Conservation (phyloP, 2,113 vertebrate genomes). For the Nematolebias whitei region DNA sequence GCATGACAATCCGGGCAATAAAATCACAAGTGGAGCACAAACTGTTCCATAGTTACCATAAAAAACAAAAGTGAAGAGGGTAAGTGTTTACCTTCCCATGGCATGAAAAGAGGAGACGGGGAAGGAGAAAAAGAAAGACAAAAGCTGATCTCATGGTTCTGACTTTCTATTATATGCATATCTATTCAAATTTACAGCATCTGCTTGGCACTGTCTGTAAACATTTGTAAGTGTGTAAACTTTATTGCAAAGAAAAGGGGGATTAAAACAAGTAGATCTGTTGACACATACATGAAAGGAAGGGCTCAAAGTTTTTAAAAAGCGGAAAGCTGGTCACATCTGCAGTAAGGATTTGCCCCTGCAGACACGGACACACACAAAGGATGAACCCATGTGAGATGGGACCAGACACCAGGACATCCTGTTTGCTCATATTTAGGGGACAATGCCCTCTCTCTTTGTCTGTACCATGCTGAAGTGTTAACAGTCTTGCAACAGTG, state of each 20-base stretch:
- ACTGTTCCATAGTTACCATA: slow-evolving; percentile 76
- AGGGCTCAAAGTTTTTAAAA: slow-evolving; percentile 35
- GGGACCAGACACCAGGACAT: slow-evolving; percentile 79
- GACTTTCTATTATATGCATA: slow-evolving; percentile 15
- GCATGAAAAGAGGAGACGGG: slow-evolving; percentile 67
- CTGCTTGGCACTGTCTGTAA: slow-evolving; percentile 22
- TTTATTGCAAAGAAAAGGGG: slow-evolving; percentile 47
- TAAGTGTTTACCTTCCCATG: slow-evolving; percentile 81
- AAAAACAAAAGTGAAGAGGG: slow-evolving; percentile 72
- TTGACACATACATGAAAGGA: slow-evolving; percentile 55
- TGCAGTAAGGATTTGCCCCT: slow-evolving; percentile 72
- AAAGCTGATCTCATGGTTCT: slow-evolving; percentile 47
- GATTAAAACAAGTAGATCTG: slow-evolving; percentile 47
- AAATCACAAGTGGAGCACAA: slow-evolving; percentile 77
- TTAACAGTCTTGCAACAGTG: slow-evolving; percentile 57
- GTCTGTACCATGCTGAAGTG: slow-evolving; percentile 52
- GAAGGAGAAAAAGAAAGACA: slow-evolving; percentile 12
- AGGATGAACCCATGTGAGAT: slow-evolving; percentile 45
- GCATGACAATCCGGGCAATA: slow-evolving; percentile 81
- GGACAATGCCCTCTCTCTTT: slow-evolving; percentile 55
- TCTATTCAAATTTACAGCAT: slow-evolving; percentile 3
- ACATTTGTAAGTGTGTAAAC: slow-evolving; percentile 39
- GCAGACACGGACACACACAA: slow-evolving; percentile 32
- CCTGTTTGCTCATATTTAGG: slow-evolving; percentile 77
- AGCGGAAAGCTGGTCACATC: slow-evolving; percentile 66